Evolutionary conservation across 64 coral and sea anemone species (phyloP).

Genomic region (Exaiptasia diaphana): DNA sequence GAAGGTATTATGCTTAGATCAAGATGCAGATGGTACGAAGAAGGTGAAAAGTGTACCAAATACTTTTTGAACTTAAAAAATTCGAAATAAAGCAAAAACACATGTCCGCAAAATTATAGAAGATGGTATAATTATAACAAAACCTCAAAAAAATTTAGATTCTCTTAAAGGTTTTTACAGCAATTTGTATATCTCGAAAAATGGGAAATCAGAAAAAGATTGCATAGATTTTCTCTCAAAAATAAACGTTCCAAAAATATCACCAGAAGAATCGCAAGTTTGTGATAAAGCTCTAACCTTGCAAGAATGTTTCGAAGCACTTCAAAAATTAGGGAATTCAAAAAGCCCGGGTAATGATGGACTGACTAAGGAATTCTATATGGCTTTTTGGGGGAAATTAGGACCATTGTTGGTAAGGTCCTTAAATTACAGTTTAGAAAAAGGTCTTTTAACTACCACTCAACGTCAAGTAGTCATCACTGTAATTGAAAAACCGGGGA

Average conservation of each 20-base stretch:
- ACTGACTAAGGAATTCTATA: background rate
- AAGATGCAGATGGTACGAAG: background rate
- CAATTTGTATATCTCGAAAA: background rate
- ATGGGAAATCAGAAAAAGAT: background rate
- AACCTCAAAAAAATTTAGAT: background rate
- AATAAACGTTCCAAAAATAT: background rate
- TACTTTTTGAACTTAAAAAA: slow-evolving; percentile 7
- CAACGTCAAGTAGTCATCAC: background rate
- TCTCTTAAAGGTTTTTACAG: background rate
- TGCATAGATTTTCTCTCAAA: background rate
- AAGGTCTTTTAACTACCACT: background rate
- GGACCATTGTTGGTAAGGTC: background rate
- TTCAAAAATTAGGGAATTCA: background rate
- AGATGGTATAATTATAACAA: background rate
- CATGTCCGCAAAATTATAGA: background rate
- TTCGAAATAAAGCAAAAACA: background rate
- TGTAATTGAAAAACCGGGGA: no score
- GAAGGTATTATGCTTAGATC: background rate
- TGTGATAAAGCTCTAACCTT: background rate
- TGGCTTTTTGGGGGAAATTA: slow-evolving; percentile 24
- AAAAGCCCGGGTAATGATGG: background rate
- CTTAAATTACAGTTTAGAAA: slow-evolving; percentile 4
- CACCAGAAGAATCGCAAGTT: background rate
- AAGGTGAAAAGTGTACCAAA: background rate
- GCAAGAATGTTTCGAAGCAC: background rate